A percentile compares a stretch with the other conserved stretches of the same genome.
Evolutionary conservation across 2,797 vertebrate genomes (phyloP).

Genomic region (Falco biarmicus): DNA sequence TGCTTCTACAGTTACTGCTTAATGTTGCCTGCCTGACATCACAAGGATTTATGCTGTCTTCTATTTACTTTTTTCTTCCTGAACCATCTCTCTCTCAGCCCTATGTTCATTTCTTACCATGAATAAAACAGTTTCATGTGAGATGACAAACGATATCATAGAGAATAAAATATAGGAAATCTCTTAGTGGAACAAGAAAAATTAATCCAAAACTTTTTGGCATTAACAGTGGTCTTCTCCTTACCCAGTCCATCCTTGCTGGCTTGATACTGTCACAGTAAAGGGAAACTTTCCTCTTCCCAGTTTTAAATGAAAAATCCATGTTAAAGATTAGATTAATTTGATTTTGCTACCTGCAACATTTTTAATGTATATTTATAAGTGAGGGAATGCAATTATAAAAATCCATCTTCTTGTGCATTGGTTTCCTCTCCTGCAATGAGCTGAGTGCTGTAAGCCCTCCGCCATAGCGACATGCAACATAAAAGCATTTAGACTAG

Average conservation of each 20-base stretch:
- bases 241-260: background rate
- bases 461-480: background rate
- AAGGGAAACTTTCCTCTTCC: background rate
- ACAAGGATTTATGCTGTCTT: background rate
- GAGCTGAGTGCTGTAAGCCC: background rate
- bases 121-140: background rate
- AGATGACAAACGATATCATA: background rate
- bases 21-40: background rate
- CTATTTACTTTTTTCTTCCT: constrained; percentile 23
- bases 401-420: background rate
- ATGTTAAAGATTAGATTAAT: background rate
- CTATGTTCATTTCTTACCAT: background rate
- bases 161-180: background rate
- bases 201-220: background rate
- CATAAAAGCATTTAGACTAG: background rate
- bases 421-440: background rate
- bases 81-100: background rate
- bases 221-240: background rate
- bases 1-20: background rate
- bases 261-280: background rate
- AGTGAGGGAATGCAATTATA: background rate
- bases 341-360: background rate
- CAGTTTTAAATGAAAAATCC: background rate
- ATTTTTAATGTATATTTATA: background rate
- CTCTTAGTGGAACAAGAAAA: background rate